These are phyloP conservation scores for Epinephelus cyanopodus DNA, from an alignment of 2,113 vertebrate species.

Conservation along the genomic window DNA sequence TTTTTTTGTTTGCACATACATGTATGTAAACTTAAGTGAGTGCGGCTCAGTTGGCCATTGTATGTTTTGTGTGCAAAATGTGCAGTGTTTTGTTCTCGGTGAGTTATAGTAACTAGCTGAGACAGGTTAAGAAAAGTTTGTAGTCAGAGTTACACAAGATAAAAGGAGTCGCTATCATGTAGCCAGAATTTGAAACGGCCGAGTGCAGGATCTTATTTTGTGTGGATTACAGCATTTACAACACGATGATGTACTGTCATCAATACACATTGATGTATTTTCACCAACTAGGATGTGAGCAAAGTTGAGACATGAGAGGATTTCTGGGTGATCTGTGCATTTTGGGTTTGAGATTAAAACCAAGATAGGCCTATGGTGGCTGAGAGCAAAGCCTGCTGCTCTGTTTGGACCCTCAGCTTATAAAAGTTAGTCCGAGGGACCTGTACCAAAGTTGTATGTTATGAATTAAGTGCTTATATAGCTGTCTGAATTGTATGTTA, in stretches of 20 bases:
- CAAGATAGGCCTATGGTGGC: background rate
- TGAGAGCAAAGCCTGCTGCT: background rate
- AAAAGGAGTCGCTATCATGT: slow-evolving; percentile 15
- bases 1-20: slow-evolving; percentile 67
- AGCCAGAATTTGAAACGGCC: slow-evolving; percentile 26
- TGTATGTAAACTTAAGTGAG: slow-evolving; percentile 75
- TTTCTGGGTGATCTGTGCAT: slow-evolving; percentile 18
- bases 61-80: slow-evolving; percentile 29
- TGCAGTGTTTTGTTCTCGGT: slow-evolving; percentile 16
- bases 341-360: slow-evolving; percentile 6
- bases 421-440: background rate
- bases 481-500: background rate
- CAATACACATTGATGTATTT: background rate
- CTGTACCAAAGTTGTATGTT: background rate
- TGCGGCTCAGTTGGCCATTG: slow-evolving; percentile 15
- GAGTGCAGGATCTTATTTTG: slow-evolving; percentile 22
- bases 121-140: slow-evolving; percentile 27
- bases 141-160: slow-evolving; percentile 7
- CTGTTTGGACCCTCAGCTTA: background rate
- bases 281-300: background rate
- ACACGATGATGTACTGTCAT: background rate
- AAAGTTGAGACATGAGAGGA: background rate
- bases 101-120: slow-evolving; percentile 12
- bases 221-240: slow-evolving; percentile 36
- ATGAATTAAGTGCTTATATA: too few relatives aligned